Evolutionary conservation across 2,888 invertebrate genomes (phyloP).

Genomic region (Oegoconia quadripuncta): DNA sequence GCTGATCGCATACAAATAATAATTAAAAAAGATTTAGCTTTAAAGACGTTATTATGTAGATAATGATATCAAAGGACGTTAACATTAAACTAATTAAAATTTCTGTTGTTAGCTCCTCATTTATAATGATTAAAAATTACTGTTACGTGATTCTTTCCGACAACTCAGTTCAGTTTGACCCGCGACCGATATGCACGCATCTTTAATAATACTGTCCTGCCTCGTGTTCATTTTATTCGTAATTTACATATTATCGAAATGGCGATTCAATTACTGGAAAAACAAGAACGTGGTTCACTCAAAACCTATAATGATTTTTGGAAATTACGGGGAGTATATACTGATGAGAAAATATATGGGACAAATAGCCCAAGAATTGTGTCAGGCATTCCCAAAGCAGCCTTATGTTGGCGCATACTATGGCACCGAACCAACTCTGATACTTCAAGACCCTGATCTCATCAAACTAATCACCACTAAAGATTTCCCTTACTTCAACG

Average conservation of each 20-base stretch:
- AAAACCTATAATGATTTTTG: conserved; percentile 26
- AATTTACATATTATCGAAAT: conserved; percentile 2
- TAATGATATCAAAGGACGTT: too few species aligned
- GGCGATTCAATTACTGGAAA: conserved; percentile 30
- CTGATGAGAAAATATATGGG: conserved; percentile 19
- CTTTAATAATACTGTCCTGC: too few species aligned
- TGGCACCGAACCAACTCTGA: conserved; percentile 30
- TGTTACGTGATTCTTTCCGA: too few species aligned
- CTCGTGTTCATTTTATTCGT: too few species aligned
- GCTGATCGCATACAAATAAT: too few species aligned
- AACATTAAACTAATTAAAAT: too few species aligned
- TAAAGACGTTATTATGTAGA: too few species aligned
- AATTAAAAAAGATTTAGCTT: too few species aligned
- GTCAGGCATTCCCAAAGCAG: conserved; percentile 26
- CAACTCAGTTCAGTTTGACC: too few species aligned
- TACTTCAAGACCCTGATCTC: conserved; percentile 36
- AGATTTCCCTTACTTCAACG: conserved; percentile 41
- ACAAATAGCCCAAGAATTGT: conserved; percentile 21
- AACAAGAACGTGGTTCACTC: conserved; percentile 23
- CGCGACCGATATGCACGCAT: too few species aligned
- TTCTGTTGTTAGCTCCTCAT: too few species aligned
- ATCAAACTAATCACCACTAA: conserved; percentile 36
- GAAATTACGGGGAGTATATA: conserved; percentile 29
- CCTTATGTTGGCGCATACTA: conserved; percentile 33
- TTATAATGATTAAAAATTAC: too few species aligned